phyloP scores from a whole-genome alignment of 2,888 invertebrate species.

The Drosophila borealis region DNA sequence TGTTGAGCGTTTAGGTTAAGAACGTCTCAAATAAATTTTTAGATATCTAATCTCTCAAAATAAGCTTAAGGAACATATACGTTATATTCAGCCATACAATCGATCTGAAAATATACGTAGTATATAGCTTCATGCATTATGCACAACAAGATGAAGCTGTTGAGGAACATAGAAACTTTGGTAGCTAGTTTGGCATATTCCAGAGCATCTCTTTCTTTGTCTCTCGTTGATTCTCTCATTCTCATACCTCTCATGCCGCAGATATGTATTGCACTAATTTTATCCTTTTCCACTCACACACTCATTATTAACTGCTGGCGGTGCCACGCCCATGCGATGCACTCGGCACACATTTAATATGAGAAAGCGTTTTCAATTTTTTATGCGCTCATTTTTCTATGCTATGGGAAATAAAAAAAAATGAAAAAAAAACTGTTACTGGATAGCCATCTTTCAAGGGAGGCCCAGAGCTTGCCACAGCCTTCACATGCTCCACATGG shows the following conservation, averaged over 20 bases:
- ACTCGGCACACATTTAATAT: conserved; percentile 76
- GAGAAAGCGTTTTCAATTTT: conserved; percentile 78
- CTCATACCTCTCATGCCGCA: background rate
- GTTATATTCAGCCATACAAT: no score
- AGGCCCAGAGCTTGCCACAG: conserved; percentile 21
- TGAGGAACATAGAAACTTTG: no score
- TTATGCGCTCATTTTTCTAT: conserved; percentile 68
- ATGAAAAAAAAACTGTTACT: conserved; percentile 21
- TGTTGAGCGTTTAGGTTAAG: no score
- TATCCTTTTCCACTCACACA: conserved; percentile 29
- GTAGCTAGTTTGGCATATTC: no score
- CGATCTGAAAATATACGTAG: no score
- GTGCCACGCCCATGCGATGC: conserved; percentile 43
- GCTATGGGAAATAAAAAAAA: conserved; percentile 46
- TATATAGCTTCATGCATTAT: no score
- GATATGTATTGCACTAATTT: conserved; percentile 17
- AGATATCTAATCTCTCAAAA: no score
- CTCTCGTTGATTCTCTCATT: background rate
- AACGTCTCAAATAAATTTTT: no score
- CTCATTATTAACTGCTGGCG: conserved; percentile 60
- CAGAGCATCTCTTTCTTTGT: background rate
- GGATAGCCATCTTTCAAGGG: conserved; percentile 31
- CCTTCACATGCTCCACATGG: conserved; percentile 48
- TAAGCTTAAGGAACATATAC: no score
- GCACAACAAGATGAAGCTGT: no score